Base-by-base conservation (phyloP, 2,797 vertebrate species). In the Selene dorsalis region DNA sequence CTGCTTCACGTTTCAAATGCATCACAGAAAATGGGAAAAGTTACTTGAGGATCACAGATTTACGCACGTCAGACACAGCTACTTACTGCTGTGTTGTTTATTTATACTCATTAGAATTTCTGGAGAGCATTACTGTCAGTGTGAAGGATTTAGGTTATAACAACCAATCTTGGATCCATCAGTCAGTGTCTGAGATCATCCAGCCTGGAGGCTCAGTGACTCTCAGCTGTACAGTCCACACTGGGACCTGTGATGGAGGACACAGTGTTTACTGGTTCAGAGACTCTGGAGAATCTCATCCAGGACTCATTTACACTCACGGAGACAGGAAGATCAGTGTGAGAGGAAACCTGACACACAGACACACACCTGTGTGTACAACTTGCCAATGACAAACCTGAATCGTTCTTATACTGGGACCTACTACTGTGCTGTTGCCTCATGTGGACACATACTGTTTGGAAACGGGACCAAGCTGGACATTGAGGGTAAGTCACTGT, bases 221-320 rank as follows among this genome's bases (percentile, higher is more conserved):
- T 80, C 77, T 91, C 61, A 82, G 41, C 45, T 93, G 92, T 43
- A 88, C 65, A 16, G 69, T 93, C 3, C 26, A 84, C 4, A 78
- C 53, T 52, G 65, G 75, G 61, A 80, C 11, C 72, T 91, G 88
- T 81, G 69, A 53, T 50, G 84, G 50, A 90, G 69, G 61, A 52
- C 78, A 32, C 38, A 88, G 68, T 30, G 83, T 93, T 55, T 87
- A 88, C 85, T 93, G 88, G 90, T 74, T 90, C 62, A 83, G 53
- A 75, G 55, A 18, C 39, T 65, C 77, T n/a, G 66, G 62, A 67
- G 66, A 85, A 38, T 73, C 67, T 73, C 59, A 12, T 4, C 65
- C 77, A 70, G 69, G 52, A 74, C 52, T 91, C 0, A 79, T 91
- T 65, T 80, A 91, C 78, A 71, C 67, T 17, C 22, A 79, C 52